These are phyloP conservation scores for Hypocryptadius cinnamomeus DNA, from an alignment of 2,113 vertebrate genomes.

Conservation along the genomic window DNA sequence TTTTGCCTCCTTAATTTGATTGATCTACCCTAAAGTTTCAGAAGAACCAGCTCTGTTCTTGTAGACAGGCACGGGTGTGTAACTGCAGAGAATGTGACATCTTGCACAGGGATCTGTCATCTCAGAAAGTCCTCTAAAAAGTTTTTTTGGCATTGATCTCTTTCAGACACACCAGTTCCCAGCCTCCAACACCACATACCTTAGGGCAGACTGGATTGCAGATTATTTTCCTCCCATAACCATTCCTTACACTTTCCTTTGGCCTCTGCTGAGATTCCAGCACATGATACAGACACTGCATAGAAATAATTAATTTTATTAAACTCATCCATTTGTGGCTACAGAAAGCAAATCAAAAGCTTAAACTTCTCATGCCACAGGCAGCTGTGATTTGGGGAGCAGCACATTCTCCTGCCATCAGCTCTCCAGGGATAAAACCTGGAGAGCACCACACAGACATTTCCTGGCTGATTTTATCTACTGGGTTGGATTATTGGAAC, in stretches of 20 bases:
- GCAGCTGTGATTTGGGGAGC: neutral
- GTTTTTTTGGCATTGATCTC: neutral
- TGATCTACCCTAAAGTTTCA: neutral
- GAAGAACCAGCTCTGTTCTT: neutral
- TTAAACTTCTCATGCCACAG: neutral
- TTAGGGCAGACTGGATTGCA: neutral
- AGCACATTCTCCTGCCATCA: neutral
- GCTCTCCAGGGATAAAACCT: neutral
- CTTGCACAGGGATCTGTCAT: neutral
- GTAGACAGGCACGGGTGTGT: neutral
- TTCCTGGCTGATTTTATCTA: neutral
- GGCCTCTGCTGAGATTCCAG: neutral
- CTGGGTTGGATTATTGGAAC: neutral
- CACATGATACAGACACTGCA: neutral
- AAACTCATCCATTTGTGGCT: neutral
- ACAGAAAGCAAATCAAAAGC: neutral
- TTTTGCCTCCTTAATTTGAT: neutral
- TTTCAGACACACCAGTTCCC: neutral
- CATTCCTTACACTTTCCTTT: neutral
- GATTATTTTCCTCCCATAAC: neutral
- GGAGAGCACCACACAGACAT: fast-evolving
- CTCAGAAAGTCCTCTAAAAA: neutral
- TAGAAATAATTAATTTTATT: neutral
- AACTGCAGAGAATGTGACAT: neutral
- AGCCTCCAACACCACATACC: neutral